These are phyloP conservation scores for Calidris pugnax DNA, from an alignment of 2,113 vertebrate genomes.

Conservation along the genomic window DNA sequence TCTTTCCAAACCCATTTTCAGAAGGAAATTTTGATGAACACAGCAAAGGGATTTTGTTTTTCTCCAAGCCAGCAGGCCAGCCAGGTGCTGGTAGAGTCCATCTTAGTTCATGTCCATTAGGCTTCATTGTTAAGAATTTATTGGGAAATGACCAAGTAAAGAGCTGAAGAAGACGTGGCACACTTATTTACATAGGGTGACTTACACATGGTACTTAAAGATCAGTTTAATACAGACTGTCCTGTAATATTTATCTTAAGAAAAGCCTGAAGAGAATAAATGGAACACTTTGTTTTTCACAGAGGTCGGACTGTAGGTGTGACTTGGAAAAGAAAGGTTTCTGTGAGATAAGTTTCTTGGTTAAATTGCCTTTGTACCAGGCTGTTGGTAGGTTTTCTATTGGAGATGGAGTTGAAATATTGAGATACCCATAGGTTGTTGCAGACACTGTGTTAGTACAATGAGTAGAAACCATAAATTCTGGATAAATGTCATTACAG, in stretches of 20 bases:
- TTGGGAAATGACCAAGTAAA: not conserved
- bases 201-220: not conserved
- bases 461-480: not conserved
- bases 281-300: not conserved
- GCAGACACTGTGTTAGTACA: not conserved
- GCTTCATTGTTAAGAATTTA: not conserved
- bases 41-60: not conserved
- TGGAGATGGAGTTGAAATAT: not conserved
- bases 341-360: not conserved
- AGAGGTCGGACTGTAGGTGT: not conserved
- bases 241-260: not conserved
- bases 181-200: fast-evolving
- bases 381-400: not conserved
- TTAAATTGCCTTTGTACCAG: not conserved
- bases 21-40: not conserved
- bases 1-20: not conserved
- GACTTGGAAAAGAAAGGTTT: not conserved
- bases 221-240: not conserved
- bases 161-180: not conserved
- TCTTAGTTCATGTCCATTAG: not conserved
- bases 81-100: not conserved
- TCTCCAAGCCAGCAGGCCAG: not conserved
- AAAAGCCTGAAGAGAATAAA: not conserved
- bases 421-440: not conserved
- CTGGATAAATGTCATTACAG: not conserved